Base-by-base conservation (phyloP, 2,113 vertebrate genomes). In the Trematocara zebra region DNA sequence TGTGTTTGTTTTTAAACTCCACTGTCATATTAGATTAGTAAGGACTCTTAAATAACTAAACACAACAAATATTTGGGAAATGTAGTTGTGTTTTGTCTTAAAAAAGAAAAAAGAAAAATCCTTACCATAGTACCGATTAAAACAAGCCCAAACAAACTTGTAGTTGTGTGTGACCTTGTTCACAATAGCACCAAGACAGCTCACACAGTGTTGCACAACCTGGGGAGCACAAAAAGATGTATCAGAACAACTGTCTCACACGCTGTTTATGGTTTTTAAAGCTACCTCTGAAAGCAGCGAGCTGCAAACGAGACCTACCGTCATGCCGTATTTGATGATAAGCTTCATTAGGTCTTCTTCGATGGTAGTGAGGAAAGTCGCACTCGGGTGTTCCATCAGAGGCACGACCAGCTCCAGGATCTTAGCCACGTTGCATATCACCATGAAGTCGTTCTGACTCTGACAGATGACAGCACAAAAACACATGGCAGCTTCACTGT, bases 261-360 rank as follows among this genome's bases (percentile, higher is more conserved):
- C 2, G 4, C 5, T 80, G 28, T 28, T 51, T 4, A 17, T 53
- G 61, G 18, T 14, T 20, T 67, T 67, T 40, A 28, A 33, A 49
- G 15, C 3, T 11, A 9, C 61, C 5, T 79, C 11, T 80, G 28
- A 52, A 82, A 64, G 18, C 61, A 40, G 18, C 3, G 5, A 52
- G 69, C 20, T 14, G 6, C 8, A 31, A 87, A 53, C 1, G 10
- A 40, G 87, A 87, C 97, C 95, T 92, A 99, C 98, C 84, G 97
- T 99, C 99, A 99, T 99, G 96, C 99, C 99, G 0, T 99, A 97
- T 97, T 99, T 99, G 93, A 99, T 98, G 89, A 99, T 99, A 15
- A 99, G 98, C 91, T 99, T 99, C 99, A 99, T 99, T 35, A 99
- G 97, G 94, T 99, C 98, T 95, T 99, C 99, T 95, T 99, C 99